Evolutionary conservation across 2,113 vertebrate species (phyloP).

Genomic region (Polypterus bichir): DNA sequence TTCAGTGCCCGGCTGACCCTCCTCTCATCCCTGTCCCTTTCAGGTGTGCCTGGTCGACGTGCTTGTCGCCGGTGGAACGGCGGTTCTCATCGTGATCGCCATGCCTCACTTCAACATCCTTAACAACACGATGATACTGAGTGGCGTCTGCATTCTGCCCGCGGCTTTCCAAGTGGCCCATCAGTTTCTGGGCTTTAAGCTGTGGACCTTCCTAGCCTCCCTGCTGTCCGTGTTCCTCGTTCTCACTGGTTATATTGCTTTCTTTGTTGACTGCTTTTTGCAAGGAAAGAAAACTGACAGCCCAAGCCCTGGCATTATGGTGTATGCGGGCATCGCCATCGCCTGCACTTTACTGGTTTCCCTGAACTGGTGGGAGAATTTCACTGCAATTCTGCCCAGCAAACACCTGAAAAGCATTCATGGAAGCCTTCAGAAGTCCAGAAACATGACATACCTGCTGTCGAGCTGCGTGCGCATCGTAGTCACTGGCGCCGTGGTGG

Average conservation of each 20-base stretch:
- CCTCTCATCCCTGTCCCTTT: not conserved
- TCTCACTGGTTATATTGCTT: constrained; percentile 29
- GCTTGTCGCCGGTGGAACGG: constrained; percentile 27
- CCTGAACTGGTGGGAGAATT: constrained; percentile 47
- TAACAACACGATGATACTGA: constrained; percentile 42
- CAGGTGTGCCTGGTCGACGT: constrained; percentile 38
- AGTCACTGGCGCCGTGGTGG: constrained; percentile 32
- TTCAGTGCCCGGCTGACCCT: no score
- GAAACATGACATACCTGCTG: constrained; percentile 32
- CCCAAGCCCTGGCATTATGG: not conserved
- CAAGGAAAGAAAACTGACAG: not conserved
- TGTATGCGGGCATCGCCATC: constrained; percentile 33
- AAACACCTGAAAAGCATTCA: constrained; percentile 20
- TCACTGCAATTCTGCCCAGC: constrained; percentile 24
- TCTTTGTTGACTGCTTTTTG: constrained; percentile 23
- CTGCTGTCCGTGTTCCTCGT: constrained; percentile 25
- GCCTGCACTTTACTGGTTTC: constrained; percentile 32
- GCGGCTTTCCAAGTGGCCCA: constrained; percentile 29
- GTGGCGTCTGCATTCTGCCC: constrained; percentile 32
- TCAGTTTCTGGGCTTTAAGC: constrained; percentile 19
- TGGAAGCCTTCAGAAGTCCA: constrained; percentile 24
- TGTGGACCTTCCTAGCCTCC: constrained; percentile 18
- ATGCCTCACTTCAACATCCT: constrained; percentile 50
- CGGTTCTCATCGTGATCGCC: constrained; percentile 34
- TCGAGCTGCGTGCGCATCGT: constrained; percentile 33